A percentile compares a stretch with the other conserved stretches of the same genome.
Evolutionary conservation across 2,888 invertebrate genomes (phyloP).

Genomic region (Callyntrura guangdongensis): DNA sequence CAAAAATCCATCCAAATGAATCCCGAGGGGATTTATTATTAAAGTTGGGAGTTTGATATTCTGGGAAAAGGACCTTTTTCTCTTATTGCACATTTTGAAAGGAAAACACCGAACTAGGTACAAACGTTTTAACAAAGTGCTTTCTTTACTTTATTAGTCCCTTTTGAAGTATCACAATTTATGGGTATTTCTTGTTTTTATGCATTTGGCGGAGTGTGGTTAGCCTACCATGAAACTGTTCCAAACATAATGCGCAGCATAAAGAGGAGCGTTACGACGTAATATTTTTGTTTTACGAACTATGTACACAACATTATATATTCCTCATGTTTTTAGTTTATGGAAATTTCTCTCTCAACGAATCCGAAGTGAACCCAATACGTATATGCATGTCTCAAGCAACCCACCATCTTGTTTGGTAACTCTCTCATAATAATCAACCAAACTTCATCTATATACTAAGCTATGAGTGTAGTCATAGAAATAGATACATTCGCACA

Average conservation of each 20-base stretch:
- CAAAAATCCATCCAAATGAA: too few species aligned
- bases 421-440: not conserved
- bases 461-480: too few species aligned
- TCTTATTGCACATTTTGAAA: too few species aligned
- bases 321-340: conserved; percentile 29
- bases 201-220: not conserved
- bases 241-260: not conserved
- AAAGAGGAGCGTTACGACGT: conserved; percentile 20
- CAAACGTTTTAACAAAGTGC: too few species aligned
- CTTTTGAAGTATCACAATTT: not conserved
- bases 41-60: too few species aligned
- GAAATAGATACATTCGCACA: too few species aligned
- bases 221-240: not conserved
- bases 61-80: too few species aligned
- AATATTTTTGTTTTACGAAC: not conserved
- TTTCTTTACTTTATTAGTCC: conserved; percentile 7
- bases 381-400: not conserved
- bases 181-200: not conserved
- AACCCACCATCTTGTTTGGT: not conserved
- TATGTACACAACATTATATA: conserved; percentile 11
- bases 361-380: not conserved
- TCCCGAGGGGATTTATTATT: too few species aligned
- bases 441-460: too few species aligned
- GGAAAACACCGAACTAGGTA: too few species aligned
- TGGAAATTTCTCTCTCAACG: not conserved